Percentiles rank a stretch among this genome's conserved stretches.
These are phyloP conservation scores for Rhinichthys klamathensis DNA, from an alignment of 2,113 vertebrate genomes.

Conservation along the genomic window DNA sequence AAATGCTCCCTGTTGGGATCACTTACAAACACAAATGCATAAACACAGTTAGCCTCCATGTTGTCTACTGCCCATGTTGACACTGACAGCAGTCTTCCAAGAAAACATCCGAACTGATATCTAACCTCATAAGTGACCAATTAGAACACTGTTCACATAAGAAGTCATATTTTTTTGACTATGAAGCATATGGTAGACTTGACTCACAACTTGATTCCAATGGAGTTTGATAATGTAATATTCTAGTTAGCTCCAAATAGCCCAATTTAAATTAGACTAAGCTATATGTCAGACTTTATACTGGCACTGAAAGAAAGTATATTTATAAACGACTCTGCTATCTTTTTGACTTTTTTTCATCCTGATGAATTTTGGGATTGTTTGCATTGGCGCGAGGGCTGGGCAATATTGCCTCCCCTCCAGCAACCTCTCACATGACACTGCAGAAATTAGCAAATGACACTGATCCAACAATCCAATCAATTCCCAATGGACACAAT, in stretches of 20 bases:
- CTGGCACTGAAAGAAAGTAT: neutral
- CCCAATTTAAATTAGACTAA: neutral
- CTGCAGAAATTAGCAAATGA: neutral
- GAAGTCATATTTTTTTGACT: no score
- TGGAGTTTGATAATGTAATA: neutral
- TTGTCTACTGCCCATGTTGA: neutral
- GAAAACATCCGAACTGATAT: neutral
- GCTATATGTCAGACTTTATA: neutral
- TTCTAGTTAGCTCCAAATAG: neutral
- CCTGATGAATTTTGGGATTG: neutral
- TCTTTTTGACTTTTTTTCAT: neutral
- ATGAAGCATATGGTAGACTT: neutral
- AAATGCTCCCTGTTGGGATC: conserved; percentile 2
- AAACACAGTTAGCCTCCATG: neutral
- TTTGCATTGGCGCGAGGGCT: neutral
- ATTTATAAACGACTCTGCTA: neutral
- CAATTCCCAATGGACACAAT: neutral
- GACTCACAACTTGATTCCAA: neutral
- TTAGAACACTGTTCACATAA: neutral
- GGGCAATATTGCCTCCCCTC: neutral
- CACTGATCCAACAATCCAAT: neutral
- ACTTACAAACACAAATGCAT: neutral
- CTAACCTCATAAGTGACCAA: neutral
- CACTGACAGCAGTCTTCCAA: neutral
- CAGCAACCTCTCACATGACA: neutral